Evolutionary conservation across 92 coral and sea anemone species (phyloP), one percentile per base, ranked within the genome.

Genomic region (Paragorgia papillata): DNA sequence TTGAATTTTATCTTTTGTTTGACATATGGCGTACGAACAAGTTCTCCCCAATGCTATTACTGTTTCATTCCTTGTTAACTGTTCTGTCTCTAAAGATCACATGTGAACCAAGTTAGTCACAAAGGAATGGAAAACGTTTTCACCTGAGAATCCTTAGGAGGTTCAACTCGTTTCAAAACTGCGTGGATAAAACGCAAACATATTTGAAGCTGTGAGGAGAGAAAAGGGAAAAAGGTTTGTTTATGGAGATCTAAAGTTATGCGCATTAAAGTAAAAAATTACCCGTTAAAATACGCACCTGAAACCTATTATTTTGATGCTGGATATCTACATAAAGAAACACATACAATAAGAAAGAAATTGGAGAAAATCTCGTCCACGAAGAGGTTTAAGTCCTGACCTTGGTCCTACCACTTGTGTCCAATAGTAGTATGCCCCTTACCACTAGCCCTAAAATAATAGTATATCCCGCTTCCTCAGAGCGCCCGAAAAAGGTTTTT

Each of bases 91-190:
- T 37, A 10, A 37, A 10, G 43, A 4, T 37, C 6, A 37, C 6
- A 37, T 37, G 43, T n/a, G n/a, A n/a, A 37, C 43, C 4, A 37
- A 14, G 25, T 57, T 57, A 37, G 43, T 4, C 10, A 37, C 43
- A 46, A n/a, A 15, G 14, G n/a, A 46, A 46, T 6, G 53, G n/a
- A 15, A 46, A 46, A 15, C 2, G 14, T 7, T 46, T 2, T 7
- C 19, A 68, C 75, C 75, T 68, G 59, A 15, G 59, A 49, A 71
- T 71, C 64, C 54, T 71, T 71, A 0, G 78, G 78, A 2, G 58
- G 58, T 33, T 71, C 78, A 12, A 55, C 65, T 29, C 78, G 78
- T 35, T 71, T 71, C 18, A 54, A 34, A 34, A 71, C 78, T 32
- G 44, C 78, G 18, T 71, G 78, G 21, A 71, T 53, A 22, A 22